A percentile compares a stretch with the other conserved stretches of the same genome.
phyloP scores from a whole-genome alignment of 2,113 vertebrate species.

The Pteronura brasiliensis region DNA sequence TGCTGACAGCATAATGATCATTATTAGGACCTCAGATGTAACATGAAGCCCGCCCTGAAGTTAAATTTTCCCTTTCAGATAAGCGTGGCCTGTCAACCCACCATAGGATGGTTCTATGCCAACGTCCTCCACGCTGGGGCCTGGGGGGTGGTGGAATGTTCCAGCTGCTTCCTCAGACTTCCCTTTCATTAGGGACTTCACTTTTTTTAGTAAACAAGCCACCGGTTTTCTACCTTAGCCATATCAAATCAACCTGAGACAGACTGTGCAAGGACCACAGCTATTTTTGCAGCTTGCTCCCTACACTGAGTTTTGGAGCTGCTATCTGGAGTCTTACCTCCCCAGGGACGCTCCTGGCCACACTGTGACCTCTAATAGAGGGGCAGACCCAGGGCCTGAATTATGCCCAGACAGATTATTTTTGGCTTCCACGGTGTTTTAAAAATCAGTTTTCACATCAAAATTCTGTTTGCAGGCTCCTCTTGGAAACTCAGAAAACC shows the following conservation, averaged over 20 bases:
- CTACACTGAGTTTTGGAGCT: neutral
- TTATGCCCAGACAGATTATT: neutral
- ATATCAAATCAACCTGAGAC: neutral
- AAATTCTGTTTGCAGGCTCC: conserved; percentile 36
- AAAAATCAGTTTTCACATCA: conserved; percentile 14
- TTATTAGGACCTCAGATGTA: conserved; percentile 71
- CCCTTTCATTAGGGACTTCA: conserved; percentile 35
- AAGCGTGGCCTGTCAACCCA: conserved; percentile 57
- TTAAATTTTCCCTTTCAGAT: conserved; percentile 71
- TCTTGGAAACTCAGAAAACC: neutral
- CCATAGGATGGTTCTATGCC: neutral
- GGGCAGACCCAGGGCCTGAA: neutral
- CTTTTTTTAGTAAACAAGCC: conserved; percentile 29
- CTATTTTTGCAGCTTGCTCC: neutral
- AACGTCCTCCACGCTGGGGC: neutral
- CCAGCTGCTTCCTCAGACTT: neutral
- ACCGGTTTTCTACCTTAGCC: conserved; percentile 20
- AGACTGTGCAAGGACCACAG: neutral
- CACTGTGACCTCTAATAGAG: neutral
- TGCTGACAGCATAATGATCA: conserved; percentile 69
- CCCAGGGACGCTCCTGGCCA: neutral
- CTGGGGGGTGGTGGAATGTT: neutral
- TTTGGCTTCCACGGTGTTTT: neutral
- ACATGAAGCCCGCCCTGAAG: conserved; percentile 64
- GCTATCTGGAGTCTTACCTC: neutral